phyloP scores from a whole-genome alignment of 1,140 invertebrate genomes.

The Bilobella aurantiaca region DNA sequence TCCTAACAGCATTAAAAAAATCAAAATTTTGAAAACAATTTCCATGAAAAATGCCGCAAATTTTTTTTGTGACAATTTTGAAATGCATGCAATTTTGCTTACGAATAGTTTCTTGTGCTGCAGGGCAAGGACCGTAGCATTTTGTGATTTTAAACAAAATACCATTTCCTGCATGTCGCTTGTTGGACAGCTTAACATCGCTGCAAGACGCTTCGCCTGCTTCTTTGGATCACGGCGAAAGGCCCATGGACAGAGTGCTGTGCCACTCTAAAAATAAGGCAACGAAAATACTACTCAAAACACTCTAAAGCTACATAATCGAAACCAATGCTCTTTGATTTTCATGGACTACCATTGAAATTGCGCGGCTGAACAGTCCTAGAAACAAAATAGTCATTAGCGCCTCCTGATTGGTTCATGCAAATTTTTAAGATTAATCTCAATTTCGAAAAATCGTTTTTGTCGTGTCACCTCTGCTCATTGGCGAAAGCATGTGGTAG shows the following conservation, averaged over 20 bases:
- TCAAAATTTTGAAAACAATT: slow-evolving; percentile 15
- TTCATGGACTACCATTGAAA: slow-evolving; percentile 12
- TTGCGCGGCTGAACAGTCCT: slow-evolving; percentile 18
- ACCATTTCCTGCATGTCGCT: slow-evolving; percentile 49
- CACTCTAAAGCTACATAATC: not conserved
- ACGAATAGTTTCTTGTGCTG: slow-evolving; percentile 44
- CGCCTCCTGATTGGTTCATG: not conserved
- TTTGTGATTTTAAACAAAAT: slow-evolving; percentile 55
- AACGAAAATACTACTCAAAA: not conserved
- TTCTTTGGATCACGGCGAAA: slow-evolving; percentile 52
- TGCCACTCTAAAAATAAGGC: slow-evolving; percentile 63
- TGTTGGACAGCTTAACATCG: slow-evolving; percentile 57
- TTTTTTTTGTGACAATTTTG: not conserved
- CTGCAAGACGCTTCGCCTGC: slow-evolving; percentile 55
- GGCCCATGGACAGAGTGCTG: slow-evolving; percentile 59
- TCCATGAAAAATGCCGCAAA: not conserved
- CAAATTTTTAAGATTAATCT: not conserved
- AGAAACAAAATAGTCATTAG: not conserved
- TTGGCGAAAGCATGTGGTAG: slow-evolving; percentile 22
- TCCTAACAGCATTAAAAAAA: slow-evolving; percentile 39
- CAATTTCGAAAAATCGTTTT: not conserved
- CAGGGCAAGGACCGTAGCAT: slow-evolving; percentile 47
- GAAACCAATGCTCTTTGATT: not conserved
- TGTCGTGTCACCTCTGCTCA: slow-evolving; percentile 19
- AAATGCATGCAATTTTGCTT: slow-evolving; percentile 14